Evolutionary conservation across 2,113 vertebrate genomes (phyloP).

Genomic region (Paratilapia polleni): DNA sequence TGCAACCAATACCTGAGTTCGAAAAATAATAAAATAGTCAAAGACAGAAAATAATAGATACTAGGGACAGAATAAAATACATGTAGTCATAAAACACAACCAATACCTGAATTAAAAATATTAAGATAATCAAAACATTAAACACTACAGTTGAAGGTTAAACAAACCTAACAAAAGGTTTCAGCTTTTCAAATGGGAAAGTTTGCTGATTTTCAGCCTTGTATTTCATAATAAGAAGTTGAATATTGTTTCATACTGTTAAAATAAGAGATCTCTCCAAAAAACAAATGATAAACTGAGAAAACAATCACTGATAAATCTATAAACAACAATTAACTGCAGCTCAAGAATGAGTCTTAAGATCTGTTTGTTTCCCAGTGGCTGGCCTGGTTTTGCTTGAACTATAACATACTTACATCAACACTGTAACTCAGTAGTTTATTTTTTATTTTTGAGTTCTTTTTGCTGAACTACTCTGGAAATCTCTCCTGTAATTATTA

Average conservation of each 20-base stretch:
- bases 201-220: background rate
- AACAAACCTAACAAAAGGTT: too few relatives aligned
- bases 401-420: slow-evolving; percentile 11
- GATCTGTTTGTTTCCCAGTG: background rate
- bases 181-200: background rate
- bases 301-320: background rate
- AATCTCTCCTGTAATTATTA: background rate
- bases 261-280: background rate
- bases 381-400: background rate
- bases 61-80: too few relatives aligned
- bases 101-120: too few relatives aligned
- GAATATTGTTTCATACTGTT: background rate
- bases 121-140: too few relatives aligned
- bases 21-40: too few relatives aligned
- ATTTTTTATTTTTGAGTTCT: slow-evolving; percentile 7
- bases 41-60: too few relatives aligned
- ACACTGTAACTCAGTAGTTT: background rate
- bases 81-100: too few relatives aligned
- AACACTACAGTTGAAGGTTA: too few relatives aligned
- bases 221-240: background rate
- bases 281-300: background rate
- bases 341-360: background rate
- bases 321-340: background rate
- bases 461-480: background rate
- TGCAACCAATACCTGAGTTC: too few relatives aligned